A percentile compares a stretch with the other conserved stretches of the same genome.
Conservation (phyloP, 2,888 invertebrate species). For the Pseudococcus jackbeardsleyi region DNA sequence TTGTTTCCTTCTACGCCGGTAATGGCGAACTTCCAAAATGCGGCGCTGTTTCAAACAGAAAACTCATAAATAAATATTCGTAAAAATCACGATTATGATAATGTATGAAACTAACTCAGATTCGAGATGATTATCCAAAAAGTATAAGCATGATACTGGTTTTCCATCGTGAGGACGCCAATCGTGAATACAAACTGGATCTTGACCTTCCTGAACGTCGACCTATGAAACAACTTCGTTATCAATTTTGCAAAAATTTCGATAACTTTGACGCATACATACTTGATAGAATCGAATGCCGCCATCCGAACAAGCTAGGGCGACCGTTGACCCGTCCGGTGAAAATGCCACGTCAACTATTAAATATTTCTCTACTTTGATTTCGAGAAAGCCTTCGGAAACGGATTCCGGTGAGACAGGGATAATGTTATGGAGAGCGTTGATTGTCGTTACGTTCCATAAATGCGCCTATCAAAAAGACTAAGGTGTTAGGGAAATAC, state of each 20-base stretch:
- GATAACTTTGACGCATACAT: slow-evolving; percentile 49
- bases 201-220: slow-evolving; percentile 57
- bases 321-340: slow-evolving; percentile 94
- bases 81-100: slow-evolving; percentile 43
- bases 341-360: slow-evolving; percentile 91
- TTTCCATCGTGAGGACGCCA: slow-evolving; percentile 94
- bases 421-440: slow-evolving; percentile 71
- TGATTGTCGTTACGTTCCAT: slow-evolving; percentile 73
- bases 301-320: slow-evolving; percentile 90
- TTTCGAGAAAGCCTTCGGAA: slow-evolving; percentile 72
- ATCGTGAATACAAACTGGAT: slow-evolving; percentile 80
- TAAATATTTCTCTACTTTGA: slow-evolving; percentile 75
- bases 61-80: background rate
- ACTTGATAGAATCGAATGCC: slow-evolving; percentile 93
- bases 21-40: slow-evolving; percentile 96
- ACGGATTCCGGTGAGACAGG: slow-evolving; percentile 70
- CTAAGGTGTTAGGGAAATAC: slow-evolving; percentile 67
- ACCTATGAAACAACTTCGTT: background rate
- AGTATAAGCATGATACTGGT: slow-evolving; percentile 89
- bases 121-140: slow-evolving; percentile 80
- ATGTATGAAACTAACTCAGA: slow-evolving; percentile 77
- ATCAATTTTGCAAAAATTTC: background rate
- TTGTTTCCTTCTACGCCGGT: slow-evolving; percentile 89
- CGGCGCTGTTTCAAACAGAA: slow-evolving; percentile 71
- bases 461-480: slow-evolving; percentile 72